Conservation (phyloP, 2,888 invertebrate species). For the Rotaria magnacalcarata region DNA sequence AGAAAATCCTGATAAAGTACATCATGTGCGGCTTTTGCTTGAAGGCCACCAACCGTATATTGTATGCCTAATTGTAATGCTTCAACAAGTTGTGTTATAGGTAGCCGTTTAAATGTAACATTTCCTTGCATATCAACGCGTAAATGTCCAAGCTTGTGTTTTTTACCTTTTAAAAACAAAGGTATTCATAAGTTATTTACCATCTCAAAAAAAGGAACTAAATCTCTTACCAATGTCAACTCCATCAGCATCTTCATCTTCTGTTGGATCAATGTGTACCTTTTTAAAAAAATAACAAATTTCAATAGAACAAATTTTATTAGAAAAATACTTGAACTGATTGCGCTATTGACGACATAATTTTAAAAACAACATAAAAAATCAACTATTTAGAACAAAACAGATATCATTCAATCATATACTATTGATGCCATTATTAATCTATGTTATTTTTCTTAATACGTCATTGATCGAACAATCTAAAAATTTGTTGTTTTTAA, state of each 20-base stretch:
- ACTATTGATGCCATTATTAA: not conserved
- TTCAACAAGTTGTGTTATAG: slow-evolving; percentile 30
- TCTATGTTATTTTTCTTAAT: not conserved
- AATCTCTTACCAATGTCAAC: not conserved
- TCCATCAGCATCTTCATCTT: slow-evolving; percentile 9
- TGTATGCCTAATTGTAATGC: slow-evolving; percentile 35
- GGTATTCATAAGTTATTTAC: no score
- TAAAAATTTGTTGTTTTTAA: not conserved
- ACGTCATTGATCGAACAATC: not conserved
- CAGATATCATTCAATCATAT: not conserved
- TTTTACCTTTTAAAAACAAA: not conserved
- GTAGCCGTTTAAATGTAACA: slow-evolving; percentile 32
- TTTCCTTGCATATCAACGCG: slow-evolving; percentile 8
- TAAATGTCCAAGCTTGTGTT: slow-evolving; percentile 33
- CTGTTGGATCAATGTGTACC: not conserved
- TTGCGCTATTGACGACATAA: not conserved
- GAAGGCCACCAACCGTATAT: slow-evolving; percentile 16
- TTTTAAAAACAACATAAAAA: not conserved
- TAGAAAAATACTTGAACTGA: not conserved
- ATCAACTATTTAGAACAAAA: not conserved
- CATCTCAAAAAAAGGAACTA: not conserved
- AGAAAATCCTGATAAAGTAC: slow-evolving; percentile 43
- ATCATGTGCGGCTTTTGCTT: slow-evolving; percentile 40
- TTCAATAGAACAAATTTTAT: not conserved
- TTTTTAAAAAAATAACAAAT: not conserved